Evolutionary conservation across 2,113 vertebrate genomes (phyloP), one percentile per base, ranked within the genome.

Genomic region (Ceratotherium simum): DNA sequence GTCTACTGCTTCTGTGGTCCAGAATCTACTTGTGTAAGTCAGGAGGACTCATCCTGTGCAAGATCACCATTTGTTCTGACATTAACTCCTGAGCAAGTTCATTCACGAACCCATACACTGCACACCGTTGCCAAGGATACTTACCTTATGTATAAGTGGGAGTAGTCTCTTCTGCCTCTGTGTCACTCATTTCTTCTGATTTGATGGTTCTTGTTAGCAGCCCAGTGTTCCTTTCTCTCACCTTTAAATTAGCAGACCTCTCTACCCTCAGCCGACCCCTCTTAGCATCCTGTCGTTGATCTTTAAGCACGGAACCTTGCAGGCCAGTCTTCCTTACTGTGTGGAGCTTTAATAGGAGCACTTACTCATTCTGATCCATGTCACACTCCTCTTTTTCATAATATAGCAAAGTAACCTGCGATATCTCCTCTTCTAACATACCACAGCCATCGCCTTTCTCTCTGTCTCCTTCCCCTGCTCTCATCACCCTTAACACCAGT

Each of bases 21-120:
- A 14, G 56, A 33, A 33, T 42, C 70, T 2, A 8, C 69, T 21
- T 58, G 7, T 23, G 8, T 9, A 1, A 9, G 54, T 20, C 23
- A 6, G 18, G 7, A 36, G 31, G 72, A 18, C 21, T 21, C 8
- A 2, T 0, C 88, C 39, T 21, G 6, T 29, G 46, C 23, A 2
- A 5, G 25, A 8, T 65, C 4, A 13, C 33, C 9, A 8, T 25
- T 36, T 18, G 33, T 48, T 9, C 33, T 7, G 9, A 64, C 39
- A 12, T 4, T 21, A 1, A 14, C 17, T 42, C 51, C 67, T 23
- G 69, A 16, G 51, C 36, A 31, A 4, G 33, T n/a, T 12, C 6
- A 1, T 20, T 60, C 36, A 23, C 7, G 4, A 58, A 11, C 51
- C 83, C 9, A 6, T 0, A 0, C 3, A 7, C 10, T 21, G 7